Conservation (phyloP, 2,113 vertebrate genomes). For the Muntiacus muntjak region DNA sequence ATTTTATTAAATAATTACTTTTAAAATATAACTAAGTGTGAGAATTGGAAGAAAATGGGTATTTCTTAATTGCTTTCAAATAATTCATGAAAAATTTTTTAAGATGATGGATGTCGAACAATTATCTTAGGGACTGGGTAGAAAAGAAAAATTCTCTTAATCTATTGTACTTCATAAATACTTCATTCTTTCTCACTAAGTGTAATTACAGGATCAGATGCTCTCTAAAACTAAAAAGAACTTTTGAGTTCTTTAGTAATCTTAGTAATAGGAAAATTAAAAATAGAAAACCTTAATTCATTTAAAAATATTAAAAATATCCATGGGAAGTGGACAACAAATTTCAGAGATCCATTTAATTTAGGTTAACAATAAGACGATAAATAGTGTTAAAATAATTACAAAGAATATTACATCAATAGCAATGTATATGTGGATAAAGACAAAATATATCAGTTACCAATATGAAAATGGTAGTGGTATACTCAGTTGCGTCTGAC, state of each 20-base stretch:
- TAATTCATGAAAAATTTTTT: not conserved
- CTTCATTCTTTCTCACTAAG: constrained; percentile 5
- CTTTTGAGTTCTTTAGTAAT: not conserved
- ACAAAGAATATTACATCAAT: not conserved
- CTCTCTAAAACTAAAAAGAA: not conserved
- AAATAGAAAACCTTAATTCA: not conserved
- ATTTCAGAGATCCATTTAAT: not conserved
- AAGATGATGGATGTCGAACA: not conserved
- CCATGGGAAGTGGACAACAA: not conserved
- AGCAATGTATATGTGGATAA: not conserved
- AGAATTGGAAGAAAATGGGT: not conserved
- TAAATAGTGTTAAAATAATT: not conserved
- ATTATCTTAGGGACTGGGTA: not conserved
- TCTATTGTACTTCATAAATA: not conserved
- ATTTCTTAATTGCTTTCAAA: not conserved
- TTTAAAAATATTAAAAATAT: not conserved
- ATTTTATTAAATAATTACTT: not conserved
- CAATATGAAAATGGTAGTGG: not conserved
- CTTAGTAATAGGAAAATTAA: not conserved
- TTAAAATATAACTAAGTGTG: not conserved
- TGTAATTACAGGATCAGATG: not conserved
- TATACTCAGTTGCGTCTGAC: not conserved
- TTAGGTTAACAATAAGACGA: not conserved
- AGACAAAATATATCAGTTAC: not conserved
- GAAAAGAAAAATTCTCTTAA: not conserved